A percentile compares a stretch with the other conserved stretches of the same genome.
These are phyloP conservation scores for Dorcus hopei DNA, from an alignment of 2,888 invertebrate species.

Conservation along the genomic window DNA sequence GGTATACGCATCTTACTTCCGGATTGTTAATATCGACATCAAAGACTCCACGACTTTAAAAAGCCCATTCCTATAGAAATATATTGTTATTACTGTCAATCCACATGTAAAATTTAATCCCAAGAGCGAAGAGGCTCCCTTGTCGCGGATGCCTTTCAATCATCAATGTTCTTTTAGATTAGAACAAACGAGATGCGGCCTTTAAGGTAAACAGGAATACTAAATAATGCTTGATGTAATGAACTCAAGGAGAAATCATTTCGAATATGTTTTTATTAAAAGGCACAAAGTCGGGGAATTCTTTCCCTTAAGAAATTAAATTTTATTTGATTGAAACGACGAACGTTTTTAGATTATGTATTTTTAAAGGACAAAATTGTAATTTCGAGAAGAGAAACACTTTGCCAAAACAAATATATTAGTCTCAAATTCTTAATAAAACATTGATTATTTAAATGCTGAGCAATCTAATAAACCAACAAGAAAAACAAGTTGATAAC, in stretches of 20 bases:
- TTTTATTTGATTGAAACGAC: conserved; percentile 5
- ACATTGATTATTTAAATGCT: no score
- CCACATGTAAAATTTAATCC: conserved; percentile 52
- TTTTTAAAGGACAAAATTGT: no score
- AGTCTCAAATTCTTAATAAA: no score
- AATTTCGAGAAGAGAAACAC: no score
- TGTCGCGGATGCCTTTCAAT: conserved; percentile 43
- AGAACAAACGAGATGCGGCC: conserved; percentile 44
- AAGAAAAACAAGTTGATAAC: no score
- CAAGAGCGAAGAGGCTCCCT: conserved; percentile 33
- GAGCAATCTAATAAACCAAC: no score
- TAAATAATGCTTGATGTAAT: conserved; percentile 45
- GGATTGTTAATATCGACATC: conserved; percentile 48
- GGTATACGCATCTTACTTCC: conserved; percentile 34
- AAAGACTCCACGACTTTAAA: conserved; percentile 39
- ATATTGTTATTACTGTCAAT: conserved; percentile 51
- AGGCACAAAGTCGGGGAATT: conserved; percentile 32
- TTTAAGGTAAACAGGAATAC: conserved; percentile 44
- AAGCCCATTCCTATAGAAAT: conserved; percentile 45
- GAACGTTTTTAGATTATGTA: no score
- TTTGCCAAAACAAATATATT: no score
- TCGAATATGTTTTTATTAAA: conserved; percentile 38
- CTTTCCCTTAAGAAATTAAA: conserved; percentile 22
- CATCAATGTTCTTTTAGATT: conserved; percentile 46
- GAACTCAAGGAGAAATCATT: conserved; percentile 38